Evolutionary conservation across 1,140 invertebrate species (phyloP).

Genomic region (Caenorhabditis tropicalis): DNA sequence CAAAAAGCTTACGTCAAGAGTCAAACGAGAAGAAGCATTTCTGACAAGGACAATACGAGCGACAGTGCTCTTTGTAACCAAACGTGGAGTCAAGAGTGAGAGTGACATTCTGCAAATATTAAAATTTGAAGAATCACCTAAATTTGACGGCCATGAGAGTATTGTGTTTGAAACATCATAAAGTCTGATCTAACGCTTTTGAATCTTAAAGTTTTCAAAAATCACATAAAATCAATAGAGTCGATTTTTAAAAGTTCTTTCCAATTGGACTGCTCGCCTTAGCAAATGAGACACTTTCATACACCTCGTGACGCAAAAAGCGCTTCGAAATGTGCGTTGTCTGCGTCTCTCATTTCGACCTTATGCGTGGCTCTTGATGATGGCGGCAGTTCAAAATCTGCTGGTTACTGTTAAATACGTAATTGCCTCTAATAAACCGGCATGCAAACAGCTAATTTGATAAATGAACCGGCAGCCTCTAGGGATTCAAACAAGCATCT

Average conservation of each 20-base stretch:
- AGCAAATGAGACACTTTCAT: not conserved
- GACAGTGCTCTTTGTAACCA: conserved; percentile 43
- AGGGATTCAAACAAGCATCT: too few species aligned
- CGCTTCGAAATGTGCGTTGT: not conserved
- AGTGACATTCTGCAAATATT: conserved; percentile 53
- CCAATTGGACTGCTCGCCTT: conserved; percentile 28
- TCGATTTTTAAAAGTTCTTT: not conserved
- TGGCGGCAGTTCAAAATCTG: not conserved
- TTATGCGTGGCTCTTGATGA: not conserved
- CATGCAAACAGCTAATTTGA: too few species aligned
- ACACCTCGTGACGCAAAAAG: conserved; percentile 8
- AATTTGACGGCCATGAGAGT: too few species aligned
- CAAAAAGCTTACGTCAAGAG: conserved; percentile 30
- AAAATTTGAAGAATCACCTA: too few species aligned
- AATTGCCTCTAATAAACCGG: too few species aligned
- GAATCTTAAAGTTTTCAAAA: not conserved
- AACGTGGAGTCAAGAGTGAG: conserved; percentile 56
- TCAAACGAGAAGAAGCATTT: not conserved
- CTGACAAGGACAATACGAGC: conserved; percentile 41
- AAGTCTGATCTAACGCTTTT: not conserved
- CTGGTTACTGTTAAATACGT: too few species aligned
- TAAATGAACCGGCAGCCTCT: too few species aligned
- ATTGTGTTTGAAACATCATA: not conserved
- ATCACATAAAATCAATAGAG: conserved; percentile 22
- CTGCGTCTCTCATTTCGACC: not conserved